Conservation (phyloP, 2,113 vertebrate species). For the Phylloscopus whistleri region DNA sequence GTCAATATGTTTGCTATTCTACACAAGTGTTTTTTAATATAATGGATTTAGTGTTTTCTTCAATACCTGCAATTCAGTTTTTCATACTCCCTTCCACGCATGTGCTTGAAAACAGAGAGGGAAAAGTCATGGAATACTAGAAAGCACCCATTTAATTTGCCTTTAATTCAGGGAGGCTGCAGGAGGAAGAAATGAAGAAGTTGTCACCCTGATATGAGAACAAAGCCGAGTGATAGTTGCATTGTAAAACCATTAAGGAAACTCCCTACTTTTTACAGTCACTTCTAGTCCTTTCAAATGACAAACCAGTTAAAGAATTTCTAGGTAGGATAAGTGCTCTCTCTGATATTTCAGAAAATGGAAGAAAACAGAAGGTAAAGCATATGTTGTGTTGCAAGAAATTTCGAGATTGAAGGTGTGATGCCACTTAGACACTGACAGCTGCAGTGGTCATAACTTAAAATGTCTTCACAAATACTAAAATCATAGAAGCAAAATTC, state of each 20-base stretch:
- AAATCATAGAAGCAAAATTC: slow-evolving; percentile 15
- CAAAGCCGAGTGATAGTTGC: not conserved
- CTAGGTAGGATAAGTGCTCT: slow-evolving; percentile 12
- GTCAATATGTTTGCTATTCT: not conserved
- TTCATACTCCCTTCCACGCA: not conserved
- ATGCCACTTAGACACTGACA: slow-evolving; percentile 52
- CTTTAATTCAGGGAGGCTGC: not conserved
- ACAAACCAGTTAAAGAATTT: slow-evolving; percentile 23
- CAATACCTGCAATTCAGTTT: not conserved
- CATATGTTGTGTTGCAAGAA: slow-evolving; percentile 50
- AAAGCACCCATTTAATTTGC: not conserved
- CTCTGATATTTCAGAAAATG: slow-evolving; percentile 47
- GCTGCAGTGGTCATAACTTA: slow-evolving; percentile 46
- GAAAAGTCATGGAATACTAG: not conserved
- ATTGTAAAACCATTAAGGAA: slow-evolving; percentile 21
- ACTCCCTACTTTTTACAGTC: not conserved
- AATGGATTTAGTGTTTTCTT: not conserved
- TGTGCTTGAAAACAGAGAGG: not conserved
- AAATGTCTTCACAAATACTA: slow-evolving; percentile 15
- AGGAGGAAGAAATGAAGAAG: not conserved
- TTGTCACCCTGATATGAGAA: not conserved
- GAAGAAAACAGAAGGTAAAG: slow-evolving; percentile 58
- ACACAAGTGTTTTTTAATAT: not conserved
- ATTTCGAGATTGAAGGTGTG: slow-evolving; percentile 44
- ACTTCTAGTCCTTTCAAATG: not conserved